Evolutionary conservation across 1,140 invertebrate species (phyloP), one percentile per base, ranked within the genome.

Genomic region (Metopolophium dirhodum): DNA sequence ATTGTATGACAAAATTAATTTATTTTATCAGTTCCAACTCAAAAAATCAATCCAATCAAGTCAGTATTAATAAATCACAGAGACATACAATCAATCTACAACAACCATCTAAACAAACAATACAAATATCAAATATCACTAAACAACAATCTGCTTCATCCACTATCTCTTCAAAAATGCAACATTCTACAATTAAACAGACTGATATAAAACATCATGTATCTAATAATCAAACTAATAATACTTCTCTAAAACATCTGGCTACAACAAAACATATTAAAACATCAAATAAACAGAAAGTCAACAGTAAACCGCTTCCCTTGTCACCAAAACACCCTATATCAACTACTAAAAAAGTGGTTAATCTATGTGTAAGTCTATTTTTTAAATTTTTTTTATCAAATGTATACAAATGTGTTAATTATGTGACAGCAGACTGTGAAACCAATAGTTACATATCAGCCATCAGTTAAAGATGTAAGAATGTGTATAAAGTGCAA

Each of bases 401-500:
- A 22, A 54, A 37, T 30, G 1, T n/a, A n/a, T n/a, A n/a, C n/a
- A n/a, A n/a, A n/a, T n/a, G n/a, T n/a, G n/a, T n/a, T n/a, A 54
- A 88, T 54, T 35, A 2, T 37, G 7, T 51, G 14, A 30, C n/a
- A 91, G 18, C 68, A 77, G n/a, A 82, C 6, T 82, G 57, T 37
- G 20, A 88, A 88, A 88, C 87, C 87, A 88, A 7, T n/a, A 54
- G 30, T 35, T 35, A 26, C 26, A 8, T 22, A 23, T 91, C 90
- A 91, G 7, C 0, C 90, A 30, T 7, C 41, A 77, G 2, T 91
- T 37, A 57, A 45, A 20, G 68, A 91, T n/a, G 8, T 85, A 85
- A 92, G 41, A 7, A 92, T 23, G 7, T 92, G 91, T 85, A 41
- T 11, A 30, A 92, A 92, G 54, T 92, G 91, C 11, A 51, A 85